These are phyloP conservation scores for Parazoanthus swiftii DNA, from an alignment of 92 coral and sea anemone species.

Conservation along the genomic window DNA sequence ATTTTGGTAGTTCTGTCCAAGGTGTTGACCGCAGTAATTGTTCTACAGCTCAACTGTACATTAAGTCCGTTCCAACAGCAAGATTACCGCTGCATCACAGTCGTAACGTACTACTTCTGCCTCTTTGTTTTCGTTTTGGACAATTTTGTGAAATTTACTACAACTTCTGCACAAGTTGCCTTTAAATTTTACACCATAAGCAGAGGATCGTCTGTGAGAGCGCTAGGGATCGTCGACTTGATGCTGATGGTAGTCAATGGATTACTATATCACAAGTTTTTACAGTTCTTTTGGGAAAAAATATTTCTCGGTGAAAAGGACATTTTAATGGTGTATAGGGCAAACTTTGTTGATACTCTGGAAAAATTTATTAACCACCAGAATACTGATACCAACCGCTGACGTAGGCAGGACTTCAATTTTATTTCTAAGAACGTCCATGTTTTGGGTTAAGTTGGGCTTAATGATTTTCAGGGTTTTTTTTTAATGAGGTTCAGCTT, in stretches of 20 bases:
- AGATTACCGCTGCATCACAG: slow-evolving; percentile 25
- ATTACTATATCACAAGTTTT: slow-evolving; percentile 60
- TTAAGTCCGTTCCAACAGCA: slow-evolving; percentile 45
- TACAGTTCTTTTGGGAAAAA: slow-evolving; percentile 73
- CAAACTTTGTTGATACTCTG: slow-evolving; percentile 36
- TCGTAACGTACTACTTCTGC: slow-evolving; percentile 50
- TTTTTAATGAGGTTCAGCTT: too few species aligned
- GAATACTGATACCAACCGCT: too few species aligned
- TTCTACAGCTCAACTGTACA: slow-evolving; percentile 64
- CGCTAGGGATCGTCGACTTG: slow-evolving; percentile 45
- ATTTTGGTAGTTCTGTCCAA: slow-evolving; percentile 43
- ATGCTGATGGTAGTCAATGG: slow-evolving; percentile 63
- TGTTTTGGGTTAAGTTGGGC: too few species aligned
- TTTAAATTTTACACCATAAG: slow-evolving; percentile 69
- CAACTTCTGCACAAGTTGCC: slow-evolving; percentile 57
- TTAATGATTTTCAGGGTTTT: too few species aligned
- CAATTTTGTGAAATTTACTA: slow-evolving; percentile 62
- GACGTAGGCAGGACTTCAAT: neutral
- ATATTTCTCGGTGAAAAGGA: slow-evolving; percentile 65
- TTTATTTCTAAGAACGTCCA: too few species aligned
- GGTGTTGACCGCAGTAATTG: slow-evolving; percentile 45
- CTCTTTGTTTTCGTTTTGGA: slow-evolving; percentile 61
- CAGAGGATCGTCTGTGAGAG: neutral
- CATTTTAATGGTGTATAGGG: slow-evolving; percentile 50
- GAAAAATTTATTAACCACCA: neutral